Percentiles rank a stretch among this genome's conserved stretches.
These are phyloP conservation scores for Drosophila subquinaria DNA, from an alignment of 2,888 invertebrate species.

Conservation along the genomic window DNA sequence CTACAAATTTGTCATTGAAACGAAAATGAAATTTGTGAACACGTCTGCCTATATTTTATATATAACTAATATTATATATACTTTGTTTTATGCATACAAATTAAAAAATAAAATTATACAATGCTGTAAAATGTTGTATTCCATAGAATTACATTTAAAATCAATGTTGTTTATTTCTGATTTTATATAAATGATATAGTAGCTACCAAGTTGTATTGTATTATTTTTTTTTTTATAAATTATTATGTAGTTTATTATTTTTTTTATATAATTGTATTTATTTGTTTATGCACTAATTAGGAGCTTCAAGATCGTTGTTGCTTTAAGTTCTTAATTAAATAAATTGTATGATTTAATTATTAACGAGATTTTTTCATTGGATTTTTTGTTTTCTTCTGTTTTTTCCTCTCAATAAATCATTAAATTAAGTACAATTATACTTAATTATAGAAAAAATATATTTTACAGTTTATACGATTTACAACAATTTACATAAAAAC, in stretches of 20 bases:
- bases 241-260: constrained; percentile 24
- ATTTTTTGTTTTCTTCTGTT: not conserved
- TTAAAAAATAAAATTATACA: constrained; percentile 48
- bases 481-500: constrained; percentile 76
- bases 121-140: constrained; percentile 47
- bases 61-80: constrained; percentile 31
- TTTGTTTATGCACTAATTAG: constrained; percentile 78
- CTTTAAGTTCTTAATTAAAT: constrained; percentile 72
- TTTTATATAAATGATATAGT: constrained; percentile 61
- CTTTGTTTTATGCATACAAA: constrained; percentile 40
- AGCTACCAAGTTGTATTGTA: constrained; percentile 76
- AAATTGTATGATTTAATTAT: constrained; percentile 61
- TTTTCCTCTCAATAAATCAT: constrained; percentile 51
- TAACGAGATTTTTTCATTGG: constrained; percentile 64
- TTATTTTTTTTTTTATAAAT: constrained; percentile 28
- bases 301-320: constrained; percentile 83
- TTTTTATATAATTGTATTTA: constrained; percentile 46
- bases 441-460: constrained; percentile 72
- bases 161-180: constrained; percentile 42
- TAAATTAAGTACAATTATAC: constrained; percentile 81
- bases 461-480: constrained; percentile 76
- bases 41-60: constrained; percentile 26
- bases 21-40: constrained; percentile 2
- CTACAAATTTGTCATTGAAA: not conserved
- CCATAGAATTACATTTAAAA: constrained; percentile 58